A percentile compares a stretch with the other conserved stretches of the same genome.
These are phyloP conservation scores for Holocentrus rufus DNA, from an alignment of 2,797 vertebrate genomes.

Conservation along the genomic window DNA sequence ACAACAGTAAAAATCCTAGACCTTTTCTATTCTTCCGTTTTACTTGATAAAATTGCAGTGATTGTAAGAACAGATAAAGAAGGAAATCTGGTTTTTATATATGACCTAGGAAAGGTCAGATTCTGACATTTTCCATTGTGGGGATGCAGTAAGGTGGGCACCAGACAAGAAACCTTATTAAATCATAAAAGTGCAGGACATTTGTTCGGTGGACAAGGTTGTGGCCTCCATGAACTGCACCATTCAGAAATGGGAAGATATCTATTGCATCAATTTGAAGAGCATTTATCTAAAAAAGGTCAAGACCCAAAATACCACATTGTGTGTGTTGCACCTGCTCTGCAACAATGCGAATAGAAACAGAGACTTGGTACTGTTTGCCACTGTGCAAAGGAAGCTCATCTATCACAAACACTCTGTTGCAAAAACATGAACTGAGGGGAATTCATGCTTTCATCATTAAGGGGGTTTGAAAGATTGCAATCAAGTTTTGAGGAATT, in stretches of 20 bases:
- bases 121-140: conserved; percentile 31
- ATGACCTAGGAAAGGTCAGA: conserved; percentile 35
- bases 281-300: conserved; percentile 28
- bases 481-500: background rate
- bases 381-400: background rate
- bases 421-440: background rate
- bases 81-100: background rate
- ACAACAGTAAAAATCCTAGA: background rate
- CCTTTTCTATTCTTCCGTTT: background rate
- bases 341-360: background rate
- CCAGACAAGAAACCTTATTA: conserved; percentile 10
- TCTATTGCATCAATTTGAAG: conserved; percentile 7
- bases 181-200: conserved; percentile 28
- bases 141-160: conserved; percentile 1
- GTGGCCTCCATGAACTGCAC: background rate
- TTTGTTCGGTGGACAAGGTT: conserved; percentile 21
- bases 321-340: background rate
- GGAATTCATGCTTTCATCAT: background rate
- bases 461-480: background rate
- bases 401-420: background rate
- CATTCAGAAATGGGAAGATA: conserved; percentile 20
- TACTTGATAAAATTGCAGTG: background rate
- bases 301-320: conserved; percentile 1
- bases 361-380: background rate
- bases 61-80: background rate